Conservation (phyloP, 2,888 invertebrate genomes). For the Brenthis hecate region DNA sequence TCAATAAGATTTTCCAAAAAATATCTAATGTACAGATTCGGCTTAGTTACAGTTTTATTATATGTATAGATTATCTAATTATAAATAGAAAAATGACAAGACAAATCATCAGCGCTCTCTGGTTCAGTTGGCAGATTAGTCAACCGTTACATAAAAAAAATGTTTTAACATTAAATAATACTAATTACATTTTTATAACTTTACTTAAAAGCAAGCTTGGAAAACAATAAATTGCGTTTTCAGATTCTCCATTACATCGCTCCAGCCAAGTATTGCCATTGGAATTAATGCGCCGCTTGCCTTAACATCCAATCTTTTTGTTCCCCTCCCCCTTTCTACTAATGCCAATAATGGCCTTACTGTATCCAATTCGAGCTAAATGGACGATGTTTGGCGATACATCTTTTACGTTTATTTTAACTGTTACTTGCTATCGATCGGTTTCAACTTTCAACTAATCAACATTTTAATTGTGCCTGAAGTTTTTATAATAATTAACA, state of each 20-base stretch:
- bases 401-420: constrained; percentile 38
- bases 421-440: constrained; percentile 30
- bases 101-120: too few relatives aligned
- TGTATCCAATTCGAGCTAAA: constrained; percentile 47
- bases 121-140: too few relatives aligned
- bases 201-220: constrained; percentile 47
- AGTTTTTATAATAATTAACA: neutral
- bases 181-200: neutral
- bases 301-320: constrained; percentile 61
- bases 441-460: constrained; percentile 26
- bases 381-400: constrained; percentile 41
- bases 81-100: too few relatives aligned
- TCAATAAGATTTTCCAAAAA: too few relatives aligned
- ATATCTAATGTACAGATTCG: too few relatives aligned
- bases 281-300: constrained; percentile 70
- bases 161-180: neutral
- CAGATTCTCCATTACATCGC: constrained; percentile 65
- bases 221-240: constrained; percentile 65
- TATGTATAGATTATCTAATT: too few relatives aligned
- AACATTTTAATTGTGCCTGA: constrained; percentile 5
- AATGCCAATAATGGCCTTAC: constrained; percentile 60
- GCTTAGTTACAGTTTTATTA: too few relatives aligned
- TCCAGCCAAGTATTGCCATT: constrained; percentile 60
- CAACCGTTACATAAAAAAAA: too few relatives aligned
- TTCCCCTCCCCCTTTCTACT: constrained; percentile 52